Conservation (phyloP, 1,140 invertebrate genomes). For the Drosophila mauritiana region DNA sequence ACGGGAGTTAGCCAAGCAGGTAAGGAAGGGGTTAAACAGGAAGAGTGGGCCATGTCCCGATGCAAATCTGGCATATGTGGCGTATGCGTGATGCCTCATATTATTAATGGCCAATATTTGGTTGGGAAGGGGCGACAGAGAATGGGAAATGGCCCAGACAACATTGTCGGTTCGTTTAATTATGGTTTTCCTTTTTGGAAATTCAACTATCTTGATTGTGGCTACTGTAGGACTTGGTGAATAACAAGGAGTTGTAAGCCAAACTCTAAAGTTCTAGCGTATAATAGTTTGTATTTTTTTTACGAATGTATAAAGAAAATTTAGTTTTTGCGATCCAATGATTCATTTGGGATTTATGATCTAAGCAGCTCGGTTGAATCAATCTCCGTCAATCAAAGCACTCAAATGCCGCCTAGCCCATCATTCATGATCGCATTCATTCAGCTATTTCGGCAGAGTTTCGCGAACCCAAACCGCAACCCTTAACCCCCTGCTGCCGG, state of each 20-base stretch:
- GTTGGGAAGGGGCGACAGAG: neutral
- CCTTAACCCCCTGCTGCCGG: conserved; percentile 5
- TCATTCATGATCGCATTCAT: conserved; percentile 26
- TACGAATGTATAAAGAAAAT: too few relatives aligned
- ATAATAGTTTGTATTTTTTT: too few relatives aligned
- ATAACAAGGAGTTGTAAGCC: too few relatives aligned
- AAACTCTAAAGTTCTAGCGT: too few relatives aligned
- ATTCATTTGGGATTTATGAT: neutral
- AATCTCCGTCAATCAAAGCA: conserved; percentile 4
- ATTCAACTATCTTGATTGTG: neutral
- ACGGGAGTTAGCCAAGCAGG: neutral
- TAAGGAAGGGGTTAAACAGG: conserved; percentile 10
- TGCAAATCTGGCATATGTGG: conserved; percentile 29
- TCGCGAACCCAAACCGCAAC: neutral
- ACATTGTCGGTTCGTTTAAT: conserved; percentile 11
- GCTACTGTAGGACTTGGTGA: neutral
- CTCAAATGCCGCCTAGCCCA: conserved; percentile 3
- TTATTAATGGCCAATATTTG: conserved; percentile 22
- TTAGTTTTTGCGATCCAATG: neutral
- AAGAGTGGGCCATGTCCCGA: conserved; percentile 15
- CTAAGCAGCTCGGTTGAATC: conserved; percentile 8
- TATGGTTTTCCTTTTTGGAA: conserved; percentile 1
- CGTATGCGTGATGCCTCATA: conserved; percentile 44
- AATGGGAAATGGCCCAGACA: conserved; percentile 46
- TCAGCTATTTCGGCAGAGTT: conserved; percentile 12